A percentile compares a stretch with the other conserved stretches of the same genome.
phyloP scores from a whole-genome alignment of 2,888 invertebrate species.

The Ochropleura leucogaster region DNA sequence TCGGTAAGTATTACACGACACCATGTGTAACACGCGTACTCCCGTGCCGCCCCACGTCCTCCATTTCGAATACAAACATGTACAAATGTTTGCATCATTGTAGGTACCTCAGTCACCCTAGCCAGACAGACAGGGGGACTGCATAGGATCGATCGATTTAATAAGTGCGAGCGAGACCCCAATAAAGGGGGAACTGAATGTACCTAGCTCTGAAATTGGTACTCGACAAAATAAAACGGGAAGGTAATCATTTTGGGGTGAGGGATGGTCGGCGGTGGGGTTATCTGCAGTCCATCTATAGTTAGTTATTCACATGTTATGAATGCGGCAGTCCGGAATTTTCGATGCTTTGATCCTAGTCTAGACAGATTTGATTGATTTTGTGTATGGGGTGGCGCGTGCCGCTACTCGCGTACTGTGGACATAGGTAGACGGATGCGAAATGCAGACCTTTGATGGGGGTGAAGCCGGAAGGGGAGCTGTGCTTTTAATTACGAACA shows the following conservation, averaged over 20 bases:
- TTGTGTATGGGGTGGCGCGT: slow-evolving; percentile 7
- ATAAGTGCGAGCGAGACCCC: slow-evolving; percentile 58
- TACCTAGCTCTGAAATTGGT: slow-evolving; percentile 51
- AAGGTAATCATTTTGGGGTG: slow-evolving; percentile 50
- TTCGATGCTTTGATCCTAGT: slow-evolving; percentile 29
- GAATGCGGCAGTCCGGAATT: slow-evolving; percentile 17
- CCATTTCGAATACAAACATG: slow-evolving; percentile 48
- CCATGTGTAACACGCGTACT: not conserved
- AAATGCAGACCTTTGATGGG: not conserved
- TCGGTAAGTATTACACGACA: slow-evolving; percentile 86
- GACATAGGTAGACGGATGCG: not conserved
- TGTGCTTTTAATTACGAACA: slow-evolving; percentile 19
- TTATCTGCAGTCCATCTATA: slow-evolving; percentile 41
- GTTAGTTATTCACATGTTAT: slow-evolving; percentile 23
- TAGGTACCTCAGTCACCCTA: slow-evolving; percentile 46
- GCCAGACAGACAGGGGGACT: slow-evolving; percentile 43
- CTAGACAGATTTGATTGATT: slow-evolving; percentile 53
- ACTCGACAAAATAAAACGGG: slow-evolving; percentile 42
- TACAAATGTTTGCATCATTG: slow-evolving; percentile 34
- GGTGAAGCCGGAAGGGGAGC: not conserved
- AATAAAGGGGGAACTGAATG: slow-evolving; percentile 45
- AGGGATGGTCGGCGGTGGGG: slow-evolving; percentile 35
- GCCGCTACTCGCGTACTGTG: not conserved
- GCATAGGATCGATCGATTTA: slow-evolving; percentile 43
- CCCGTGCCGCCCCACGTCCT: slow-evolving; percentile 19